phyloP scores from a whole-genome alignment of 2,113 vertebrate species.

The Stegastes partitus region DNA sequence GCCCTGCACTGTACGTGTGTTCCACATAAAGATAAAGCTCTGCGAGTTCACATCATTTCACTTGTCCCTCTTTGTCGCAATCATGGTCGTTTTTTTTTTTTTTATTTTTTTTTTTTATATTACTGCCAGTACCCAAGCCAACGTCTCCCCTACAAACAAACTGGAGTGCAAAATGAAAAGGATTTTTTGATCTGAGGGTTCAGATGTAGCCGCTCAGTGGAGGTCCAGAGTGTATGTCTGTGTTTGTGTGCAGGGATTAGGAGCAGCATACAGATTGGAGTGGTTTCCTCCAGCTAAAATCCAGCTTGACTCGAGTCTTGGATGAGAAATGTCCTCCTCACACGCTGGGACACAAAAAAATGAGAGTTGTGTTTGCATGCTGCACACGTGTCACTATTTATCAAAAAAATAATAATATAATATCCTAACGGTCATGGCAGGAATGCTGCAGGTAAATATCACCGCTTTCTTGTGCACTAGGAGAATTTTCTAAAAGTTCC shows the following conservation, averaged over 20 bases:
- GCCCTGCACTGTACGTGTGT: background rate
- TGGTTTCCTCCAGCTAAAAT: conserved; percentile 44
- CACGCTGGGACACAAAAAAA: background rate
- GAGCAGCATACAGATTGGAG: conserved; percentile 67
- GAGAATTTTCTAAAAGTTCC: conserved; percentile 2
- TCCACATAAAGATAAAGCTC: conserved; percentile 23
- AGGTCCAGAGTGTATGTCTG: conserved; percentile 54
- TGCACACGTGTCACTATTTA: background rate
- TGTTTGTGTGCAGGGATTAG: conserved; percentile 64
- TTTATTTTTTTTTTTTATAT: no score
- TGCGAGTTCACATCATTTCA: conserved; percentile 18
- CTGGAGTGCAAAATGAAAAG: conserved; percentile 49
- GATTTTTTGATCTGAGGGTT: conserved; percentile 63
- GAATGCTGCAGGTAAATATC: background rate
- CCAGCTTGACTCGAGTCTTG: conserved; percentile 43
- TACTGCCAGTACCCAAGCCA: conserved; percentile 7
- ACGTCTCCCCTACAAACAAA: conserved; percentile 44
- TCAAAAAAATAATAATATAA: conserved; percentile 3
- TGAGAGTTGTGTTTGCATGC: conserved; percentile 4
- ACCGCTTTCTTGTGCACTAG: background rate
- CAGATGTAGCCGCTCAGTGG: conserved; percentile 51
- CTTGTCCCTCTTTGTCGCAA: background rate
- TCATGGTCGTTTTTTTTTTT: background rate
- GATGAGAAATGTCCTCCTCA: conserved; percentile 32
- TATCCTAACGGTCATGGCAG: background rate